A percentile compares a stretch with the other conserved stretches of the same genome.
These are phyloP conservation scores for Meriones psammophilus DNA, from an alignment of 2,797 vertebrate species.

Conservation along the genomic window DNA sequence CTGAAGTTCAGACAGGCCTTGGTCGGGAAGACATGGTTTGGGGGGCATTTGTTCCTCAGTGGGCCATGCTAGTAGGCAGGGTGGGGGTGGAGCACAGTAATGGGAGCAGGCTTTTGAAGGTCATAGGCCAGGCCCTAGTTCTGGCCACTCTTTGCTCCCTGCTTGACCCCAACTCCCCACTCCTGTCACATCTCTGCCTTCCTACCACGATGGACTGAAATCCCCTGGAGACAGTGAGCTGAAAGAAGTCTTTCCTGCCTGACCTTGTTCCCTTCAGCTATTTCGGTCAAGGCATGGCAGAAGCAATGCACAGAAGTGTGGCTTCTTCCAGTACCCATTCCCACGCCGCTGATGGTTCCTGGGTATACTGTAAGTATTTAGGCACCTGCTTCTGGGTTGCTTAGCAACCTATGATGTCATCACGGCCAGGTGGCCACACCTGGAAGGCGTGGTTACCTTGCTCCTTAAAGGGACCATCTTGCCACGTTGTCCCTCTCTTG, in stretches of 20 bases:
- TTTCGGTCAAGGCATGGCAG: background rate
- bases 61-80: too few relatives aligned
- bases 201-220: background rate
- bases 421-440: too few relatives aligned
- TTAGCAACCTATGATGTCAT: too few relatives aligned
- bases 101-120: background rate
- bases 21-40: background rate
- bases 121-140: background rate
- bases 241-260: background rate
- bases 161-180: background rate
- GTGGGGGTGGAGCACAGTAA: background rate
- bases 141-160: background rate
- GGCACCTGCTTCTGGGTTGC: too few relatives aligned
- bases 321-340: background rate
- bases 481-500: too few relatives aligned
- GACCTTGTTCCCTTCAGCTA: background rate
- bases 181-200: background rate
- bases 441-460: too few relatives aligned
- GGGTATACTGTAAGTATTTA: background rate
- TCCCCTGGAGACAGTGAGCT: background rate
- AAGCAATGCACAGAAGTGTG: background rate
- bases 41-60: background rate
- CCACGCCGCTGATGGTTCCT: background rate
- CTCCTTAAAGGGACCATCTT: too few relatives aligned
- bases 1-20: background rate